Percentiles rank a stretch among this genome's conserved stretches.
Conservation (phyloP, 2,888 invertebrate species). For the Sisyra nigra region DNA sequence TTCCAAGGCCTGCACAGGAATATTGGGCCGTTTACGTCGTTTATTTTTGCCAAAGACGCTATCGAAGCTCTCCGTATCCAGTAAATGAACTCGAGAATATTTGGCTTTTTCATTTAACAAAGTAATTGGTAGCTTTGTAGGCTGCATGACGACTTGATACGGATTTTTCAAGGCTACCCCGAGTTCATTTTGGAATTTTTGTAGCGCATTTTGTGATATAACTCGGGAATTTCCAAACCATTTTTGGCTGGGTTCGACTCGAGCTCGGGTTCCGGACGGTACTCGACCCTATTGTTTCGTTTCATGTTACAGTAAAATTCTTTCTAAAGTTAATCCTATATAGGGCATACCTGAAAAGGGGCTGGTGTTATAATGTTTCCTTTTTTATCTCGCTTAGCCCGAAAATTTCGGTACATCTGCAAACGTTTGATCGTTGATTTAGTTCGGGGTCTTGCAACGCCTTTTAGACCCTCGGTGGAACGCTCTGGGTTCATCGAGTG, state of each 20-base stretch:
- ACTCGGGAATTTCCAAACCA: conserved; percentile 99
- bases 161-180: conserved; percentile 91
- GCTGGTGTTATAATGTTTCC: conserved; percentile 90
- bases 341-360: conserved; percentile 59
- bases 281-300: conserved; percentile 59
- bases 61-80: conserved; percentile 91
- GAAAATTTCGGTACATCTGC: conserved; percentile 97
- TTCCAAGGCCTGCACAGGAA: conserved; percentile 57
- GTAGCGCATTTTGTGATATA: conserved; percentile 78
- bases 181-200: conserved; percentile 87
- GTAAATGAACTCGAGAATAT: conserved; percentile 78
- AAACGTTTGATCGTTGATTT: conserved; percentile 90
- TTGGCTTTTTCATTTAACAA: conserved; percentile 84
- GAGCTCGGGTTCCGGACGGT: conserved; percentile 74
- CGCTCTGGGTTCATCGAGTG: conserved; percentile 95
- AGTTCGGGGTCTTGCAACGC: conserved; percentile 70
- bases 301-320: too few species aligned
- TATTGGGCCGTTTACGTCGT: conserved; percentile 76
- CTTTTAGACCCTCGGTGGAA: conserved; percentile 58
- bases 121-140: conserved; percentile 86
- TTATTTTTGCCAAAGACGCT: conserved; percentile 92
- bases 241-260: conserved; percentile 93
- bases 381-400: conserved; percentile 75
- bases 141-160: conserved; percentile 94
- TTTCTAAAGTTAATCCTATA: conserved; percentile 1